Evolutionary conservation across 2,888 invertebrate genomes (phyloP), one percentile per base, ranked within the genome.

Genomic region (Morpho helenor): DNA sequence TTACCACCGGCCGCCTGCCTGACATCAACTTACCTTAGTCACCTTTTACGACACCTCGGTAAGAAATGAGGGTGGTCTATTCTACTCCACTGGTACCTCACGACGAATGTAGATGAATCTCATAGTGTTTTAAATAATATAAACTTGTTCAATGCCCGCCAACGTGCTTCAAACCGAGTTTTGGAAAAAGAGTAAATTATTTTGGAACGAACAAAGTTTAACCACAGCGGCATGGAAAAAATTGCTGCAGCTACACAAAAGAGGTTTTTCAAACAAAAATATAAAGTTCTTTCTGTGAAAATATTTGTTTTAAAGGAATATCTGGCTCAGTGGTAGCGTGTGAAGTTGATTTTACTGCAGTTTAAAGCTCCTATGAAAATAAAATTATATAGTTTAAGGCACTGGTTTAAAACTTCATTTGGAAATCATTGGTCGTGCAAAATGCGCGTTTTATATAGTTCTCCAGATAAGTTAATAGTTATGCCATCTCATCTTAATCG

Each of bases 191-290:
- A 47, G 39, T 44, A 52, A 58, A 49, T 58, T 58, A 49, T 31
- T 59, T 48, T 45, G 44, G 50, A 45, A 41, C 43, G 50, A 59
- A 54, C 47, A 53, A 53, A 59, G 51, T 53, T 59, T 44, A 48
- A 52, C 7, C 51, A 44, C 47, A 10, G 44, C 47, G 31, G 22
- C 31, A 53, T 53, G 43, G 45, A 55, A 61, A 57, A 57, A 57
- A 16, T 16, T 31, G n/a, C 16, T 52, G 43, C 16, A 41, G 51
- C 40, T 48, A 45, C 45, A 52, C 55, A 56, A 49, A 31, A 54
- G 43, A 43, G 46, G 22, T 60, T 59, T 54, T 58, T n/a, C 42
- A 50, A 22, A 10, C 52, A 39, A 51, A 57, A 49, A 57, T 48
- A 53, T 49, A 50, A 9, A 50, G 51, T 56, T 61, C 49, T 53